Conservation (phyloP, 2,888 invertebrate genomes). For the Aethes cnicana region DNA sequence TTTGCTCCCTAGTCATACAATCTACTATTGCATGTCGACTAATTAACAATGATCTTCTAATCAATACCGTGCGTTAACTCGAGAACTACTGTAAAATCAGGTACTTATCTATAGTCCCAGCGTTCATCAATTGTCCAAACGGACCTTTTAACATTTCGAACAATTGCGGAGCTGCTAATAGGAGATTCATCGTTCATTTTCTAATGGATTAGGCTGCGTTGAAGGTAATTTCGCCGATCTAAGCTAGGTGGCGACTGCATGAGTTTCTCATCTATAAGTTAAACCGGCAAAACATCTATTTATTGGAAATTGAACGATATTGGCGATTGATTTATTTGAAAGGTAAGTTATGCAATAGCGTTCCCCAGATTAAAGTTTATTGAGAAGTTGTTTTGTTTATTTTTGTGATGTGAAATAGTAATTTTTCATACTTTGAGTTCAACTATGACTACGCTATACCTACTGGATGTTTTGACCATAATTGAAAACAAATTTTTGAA, state of each 20-base stretch:
- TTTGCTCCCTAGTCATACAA: too few species aligned
- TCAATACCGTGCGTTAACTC: too few species aligned
- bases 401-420: neutral
- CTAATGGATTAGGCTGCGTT: neutral
- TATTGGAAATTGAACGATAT: neutral
- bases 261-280: too few species aligned
- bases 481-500: neutral
- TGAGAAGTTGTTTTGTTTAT: neutral
- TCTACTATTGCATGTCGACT: too few species aligned
- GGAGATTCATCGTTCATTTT: neutral
- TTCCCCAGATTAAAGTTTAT: neutral
- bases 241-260: neutral
- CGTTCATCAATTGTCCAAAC: neutral
- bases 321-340: neutral
- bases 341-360: neutral
- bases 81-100: too few species aligned
- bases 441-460: slow-evolving; percentile 25
- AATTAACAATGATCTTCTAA: too few species aligned
- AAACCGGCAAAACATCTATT: neutral
- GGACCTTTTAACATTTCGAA: neutral
- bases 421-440: neutral
- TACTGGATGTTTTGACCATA: slow-evolving; percentile 11
- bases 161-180: neutral
- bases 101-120: neutral
- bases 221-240: neutral